These are phyloP conservation scores for Mastacembelus armatus DNA, from an alignment of 2,797 vertebrate genomes.

Conservation along the genomic window DNA sequence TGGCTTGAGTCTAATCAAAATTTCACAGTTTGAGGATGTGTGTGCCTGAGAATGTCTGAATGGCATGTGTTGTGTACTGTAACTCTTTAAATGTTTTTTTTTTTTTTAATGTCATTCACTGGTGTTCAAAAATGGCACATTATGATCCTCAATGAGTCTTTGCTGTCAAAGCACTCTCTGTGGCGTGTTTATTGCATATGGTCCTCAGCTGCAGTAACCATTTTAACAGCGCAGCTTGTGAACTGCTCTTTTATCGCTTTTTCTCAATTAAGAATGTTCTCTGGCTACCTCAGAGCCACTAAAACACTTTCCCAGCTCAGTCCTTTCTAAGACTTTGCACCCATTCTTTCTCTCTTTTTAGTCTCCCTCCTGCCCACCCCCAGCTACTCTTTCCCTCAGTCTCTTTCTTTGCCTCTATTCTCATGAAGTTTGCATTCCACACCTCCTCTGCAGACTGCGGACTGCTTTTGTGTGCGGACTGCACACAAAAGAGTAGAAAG, in stretches of 20 bases:
- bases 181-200: constrained; percentile 32
- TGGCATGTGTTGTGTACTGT: background rate
- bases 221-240: constrained; percentile 18
- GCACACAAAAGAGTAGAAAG: constrained; percentile 83
- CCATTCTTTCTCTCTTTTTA: constrained; percentile 46
- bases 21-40: background rate
- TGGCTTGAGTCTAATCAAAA: background rate
- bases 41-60: background rate
- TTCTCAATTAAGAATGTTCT: constrained; percentile 37
- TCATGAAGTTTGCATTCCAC: constrained; percentile 86
- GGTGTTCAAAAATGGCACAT: constrained; percentile 17
- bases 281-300: constrained; percentile 16
- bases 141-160: constrained; percentile 13
- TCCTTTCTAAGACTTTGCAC: constrained; percentile 41
- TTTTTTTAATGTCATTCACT: constrained; percentile 3
- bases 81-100: constrained; percentile 5
- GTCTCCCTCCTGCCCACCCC: constrained; percentile 40
- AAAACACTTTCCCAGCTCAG: constrained; percentile 30
- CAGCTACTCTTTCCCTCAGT: constrained; percentile 55
- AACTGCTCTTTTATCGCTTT: constrained; percentile 29
- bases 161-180: constrained; percentile 20
- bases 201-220: constrained; percentile 52
- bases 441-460: constrained; percentile 82
- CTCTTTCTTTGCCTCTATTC: constrained; percentile 67
- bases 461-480: constrained; percentile 64